Conservation (phyloP, 2,113 vertebrate species). For the Cryptotis parvus region DNA sequence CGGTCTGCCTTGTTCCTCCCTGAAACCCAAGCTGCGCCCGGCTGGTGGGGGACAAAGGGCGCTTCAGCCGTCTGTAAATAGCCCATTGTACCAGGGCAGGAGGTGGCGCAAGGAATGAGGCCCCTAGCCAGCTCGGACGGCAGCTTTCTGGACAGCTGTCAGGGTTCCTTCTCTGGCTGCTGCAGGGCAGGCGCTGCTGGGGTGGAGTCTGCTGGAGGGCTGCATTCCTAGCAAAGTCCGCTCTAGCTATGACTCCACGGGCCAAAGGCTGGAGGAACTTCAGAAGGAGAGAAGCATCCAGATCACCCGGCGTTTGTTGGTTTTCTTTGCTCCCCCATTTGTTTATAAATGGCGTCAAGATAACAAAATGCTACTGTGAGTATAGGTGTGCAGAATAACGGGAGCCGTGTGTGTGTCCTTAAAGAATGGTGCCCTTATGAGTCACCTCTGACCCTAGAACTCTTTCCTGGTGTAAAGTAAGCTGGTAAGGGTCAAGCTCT, state of each 20-base stretch:
- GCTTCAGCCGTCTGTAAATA: conserved; percentile 86
- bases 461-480: conserved; percentile 16
- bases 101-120: conserved; percentile 83
- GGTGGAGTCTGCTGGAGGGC: conserved; percentile 66
- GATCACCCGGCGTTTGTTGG: not conserved
- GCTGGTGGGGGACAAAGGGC: conserved; percentile 84
- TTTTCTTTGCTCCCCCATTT: not conserved
- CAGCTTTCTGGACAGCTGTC: conserved; percentile 82
- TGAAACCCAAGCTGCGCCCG: conserved; percentile 78
- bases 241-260: conserved; percentile 11
- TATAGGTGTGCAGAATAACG: conserved; percentile 15
- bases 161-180: conserved; percentile 76
- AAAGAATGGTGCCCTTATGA: conserved; percentile 29
- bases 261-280: conserved; percentile 43
- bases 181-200: conserved; percentile 66
- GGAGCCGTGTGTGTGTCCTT: not conserved
- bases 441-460: conserved; percentile 25
- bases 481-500: conserved; percentile 16
- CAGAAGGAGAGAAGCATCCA: not conserved
- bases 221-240: conserved; percentile 59
- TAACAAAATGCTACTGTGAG: conserved; percentile 67
- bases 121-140: conserved; percentile 81
- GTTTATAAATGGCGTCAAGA: not conserved
- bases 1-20: conserved; percentile 78
- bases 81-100: conserved; percentile 84